A percentile compares a stretch with the other conserved stretches of the same genome.
phyloP scores from a whole-genome alignment of 92 coral and sea anemone genomes.

The Palythoa grandis region DNA sequence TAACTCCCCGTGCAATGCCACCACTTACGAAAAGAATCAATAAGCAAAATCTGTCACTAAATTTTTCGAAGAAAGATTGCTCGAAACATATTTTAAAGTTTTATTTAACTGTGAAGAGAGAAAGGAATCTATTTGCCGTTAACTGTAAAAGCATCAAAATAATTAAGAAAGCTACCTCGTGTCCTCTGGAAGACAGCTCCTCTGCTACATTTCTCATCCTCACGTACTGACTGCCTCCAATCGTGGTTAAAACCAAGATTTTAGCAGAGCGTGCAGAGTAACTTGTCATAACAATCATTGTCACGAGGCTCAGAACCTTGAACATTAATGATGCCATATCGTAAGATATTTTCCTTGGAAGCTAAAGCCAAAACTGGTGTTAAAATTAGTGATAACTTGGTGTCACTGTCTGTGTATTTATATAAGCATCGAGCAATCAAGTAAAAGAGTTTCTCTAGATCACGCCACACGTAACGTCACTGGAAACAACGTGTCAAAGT shows the following conservation, averaged over 20 bases:
- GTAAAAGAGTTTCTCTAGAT: background rate
- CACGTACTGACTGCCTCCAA: slow-evolving; percentile 40
- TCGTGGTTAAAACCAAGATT: background rate
- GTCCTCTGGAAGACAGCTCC: slow-evolving; percentile 34
- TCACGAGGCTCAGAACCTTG: background rate
- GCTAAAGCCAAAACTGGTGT: no score
- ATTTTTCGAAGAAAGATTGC: no score
- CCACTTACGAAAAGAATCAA: no score
- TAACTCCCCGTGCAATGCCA: no score
- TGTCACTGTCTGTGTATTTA: background rate
- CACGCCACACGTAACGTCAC: background rate
- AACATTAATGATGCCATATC: slow-evolving; percentile 5
- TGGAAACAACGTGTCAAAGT: background rate
- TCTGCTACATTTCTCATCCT: slow-evolving; percentile 33
- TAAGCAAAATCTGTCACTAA: no score
- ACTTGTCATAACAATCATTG: background rate
- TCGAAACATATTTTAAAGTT: no score
- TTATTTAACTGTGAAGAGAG: no score
- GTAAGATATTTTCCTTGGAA: no score
- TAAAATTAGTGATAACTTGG: background rate
- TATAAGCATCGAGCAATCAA: background rate
- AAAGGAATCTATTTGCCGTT: no score
- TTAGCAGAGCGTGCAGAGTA: slow-evolving; percentile 4
- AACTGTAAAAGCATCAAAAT: background rate
- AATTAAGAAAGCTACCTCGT: slow-evolving; percentile 12